Evolutionary conservation across 2,797 vertebrate genomes (phyloP).

Genomic region (Vipera ursinii): DNA sequence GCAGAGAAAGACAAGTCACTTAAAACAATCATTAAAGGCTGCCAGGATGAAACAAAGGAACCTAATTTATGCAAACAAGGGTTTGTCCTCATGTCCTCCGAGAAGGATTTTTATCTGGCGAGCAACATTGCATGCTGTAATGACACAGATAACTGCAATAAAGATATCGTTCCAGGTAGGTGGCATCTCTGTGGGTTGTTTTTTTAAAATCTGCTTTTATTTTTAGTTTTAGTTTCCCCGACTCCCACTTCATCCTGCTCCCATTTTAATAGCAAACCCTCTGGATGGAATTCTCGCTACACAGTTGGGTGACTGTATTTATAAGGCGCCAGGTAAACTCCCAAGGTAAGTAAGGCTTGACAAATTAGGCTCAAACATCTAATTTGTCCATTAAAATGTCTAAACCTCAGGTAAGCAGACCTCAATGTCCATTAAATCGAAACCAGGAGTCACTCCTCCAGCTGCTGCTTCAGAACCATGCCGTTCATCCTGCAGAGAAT

Average conservation of each 20-base stretch:
- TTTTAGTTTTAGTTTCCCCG: not conserved
- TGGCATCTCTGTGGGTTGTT: no score
- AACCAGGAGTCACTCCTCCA: not conserved
- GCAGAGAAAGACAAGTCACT: not conserved
- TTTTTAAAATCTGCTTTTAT: not conserved
- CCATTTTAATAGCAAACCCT: not conserved
- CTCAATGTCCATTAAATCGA: not conserved
- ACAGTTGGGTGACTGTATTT: not conserved
- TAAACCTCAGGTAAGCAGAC: not conserved
- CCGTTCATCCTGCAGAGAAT: not conserved
- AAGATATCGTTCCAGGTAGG: no score
- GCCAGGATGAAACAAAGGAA: accelerated
- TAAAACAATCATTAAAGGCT: not conserved
- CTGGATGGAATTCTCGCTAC: not conserved
- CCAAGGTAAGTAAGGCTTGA: not conserved
- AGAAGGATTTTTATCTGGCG: not conserved
- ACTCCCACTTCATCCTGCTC: not conserved
- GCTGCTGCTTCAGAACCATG: not conserved
- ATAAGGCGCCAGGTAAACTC: not conserved
- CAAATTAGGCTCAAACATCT: not conserved
- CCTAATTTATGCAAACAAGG: not conserved
- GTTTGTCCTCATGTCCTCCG: not conserved
- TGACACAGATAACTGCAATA: no score
- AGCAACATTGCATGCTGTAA: no score
- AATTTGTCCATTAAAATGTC: not conserved